Evolutionary conservation across 2,113 vertebrate species (phyloP), one percentile per base, ranked within the genome.

Genomic region (Notothenia coriiceps): DNA sequence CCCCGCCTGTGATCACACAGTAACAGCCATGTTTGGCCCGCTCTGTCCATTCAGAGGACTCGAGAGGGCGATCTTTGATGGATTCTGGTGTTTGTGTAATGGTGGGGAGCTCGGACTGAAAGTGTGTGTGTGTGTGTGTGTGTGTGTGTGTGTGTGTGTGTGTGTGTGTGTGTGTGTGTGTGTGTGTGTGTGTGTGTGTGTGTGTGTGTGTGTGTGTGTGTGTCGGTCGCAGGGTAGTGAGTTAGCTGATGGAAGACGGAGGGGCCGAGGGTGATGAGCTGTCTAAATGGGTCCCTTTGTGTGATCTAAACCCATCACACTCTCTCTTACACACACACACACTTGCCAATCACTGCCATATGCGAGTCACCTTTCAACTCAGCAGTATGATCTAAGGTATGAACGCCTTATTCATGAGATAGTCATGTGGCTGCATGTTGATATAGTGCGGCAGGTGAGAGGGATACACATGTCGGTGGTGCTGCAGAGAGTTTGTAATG

Each of bases 1-100:
- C 63, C 80, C 87, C 25, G 73, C 57, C 83, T 57, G 74, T 89
- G 88, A 91, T 93, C 85, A 68, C 79, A 60, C 79, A 57, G 68
- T 84, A 86, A 44, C 68, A 80, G 68, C 52, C 69, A 86, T 93
- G 89, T 94, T 91, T 91, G 84, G 86, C 72, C 20, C 22, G 76
- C 88, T 92, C 89, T 93, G 91, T 93, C 88, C 91, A 92, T 93
- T 93, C 90, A 93, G 81, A 64, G 51, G 64, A 61, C 56, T 60
- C 40, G 10, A 57, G 52, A 47, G 80, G 56, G 56, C n/a, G 43
- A 64, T 89, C 86, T 88, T 90, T 90, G 89, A 93, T 87, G 88
- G 87, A 91, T 87, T 92, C 88, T 88, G 80, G 83, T 94, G 93
- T 91, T 94, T 94, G 90, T 91, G 82, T 93, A 91, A 91, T 79